phyloP scores from a whole-genome alignment of 2,888 invertebrate species.

The Danaus chrysippus region DNA sequence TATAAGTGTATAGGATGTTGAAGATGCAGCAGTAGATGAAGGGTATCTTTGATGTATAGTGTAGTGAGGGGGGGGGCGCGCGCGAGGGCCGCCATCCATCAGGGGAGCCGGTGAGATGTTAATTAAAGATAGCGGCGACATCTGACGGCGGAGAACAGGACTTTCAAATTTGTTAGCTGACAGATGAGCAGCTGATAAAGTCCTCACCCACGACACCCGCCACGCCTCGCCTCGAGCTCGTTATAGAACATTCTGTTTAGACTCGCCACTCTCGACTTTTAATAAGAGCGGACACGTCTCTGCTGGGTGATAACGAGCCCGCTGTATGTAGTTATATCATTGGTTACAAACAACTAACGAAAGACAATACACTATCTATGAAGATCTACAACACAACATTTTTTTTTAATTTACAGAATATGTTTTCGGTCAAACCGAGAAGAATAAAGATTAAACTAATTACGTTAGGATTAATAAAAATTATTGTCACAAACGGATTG shows the following conservation, averaged over 20 bases:
- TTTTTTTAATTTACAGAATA: too few species aligned
- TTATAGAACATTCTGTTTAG: constrained; percentile 33
- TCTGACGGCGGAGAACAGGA: constrained; percentile 40
- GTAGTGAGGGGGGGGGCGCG: constrained; percentile 6
- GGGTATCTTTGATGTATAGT: too few species aligned
- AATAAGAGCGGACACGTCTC: constrained; percentile 9
- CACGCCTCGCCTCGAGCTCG: constrained; percentile 8
- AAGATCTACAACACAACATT: too few species aligned
- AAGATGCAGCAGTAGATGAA: too few species aligned
- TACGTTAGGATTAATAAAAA: too few species aligned
- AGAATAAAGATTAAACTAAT: too few species aligned
- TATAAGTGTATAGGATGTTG: too few species aligned
- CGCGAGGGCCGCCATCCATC: constrained; percentile 24
- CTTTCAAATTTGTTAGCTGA: constrained; percentile 53
- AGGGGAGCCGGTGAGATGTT: constrained; percentile 25
- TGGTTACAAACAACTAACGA: not conserved
- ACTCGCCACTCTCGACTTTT: not conserved
- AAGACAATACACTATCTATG: not conserved
- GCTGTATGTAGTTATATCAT: constrained; percentile 6
- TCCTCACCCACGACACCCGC: constrained; percentile 7
- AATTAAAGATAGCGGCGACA: constrained; percentile 29
- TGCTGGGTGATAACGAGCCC: not conserved
- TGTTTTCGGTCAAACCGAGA: too few species aligned
- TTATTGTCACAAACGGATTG: too few species aligned
- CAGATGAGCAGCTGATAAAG: constrained; percentile 40